Conservation (phyloP, 2,888 invertebrate genomes). For the Diarsia rubi region DNA sequence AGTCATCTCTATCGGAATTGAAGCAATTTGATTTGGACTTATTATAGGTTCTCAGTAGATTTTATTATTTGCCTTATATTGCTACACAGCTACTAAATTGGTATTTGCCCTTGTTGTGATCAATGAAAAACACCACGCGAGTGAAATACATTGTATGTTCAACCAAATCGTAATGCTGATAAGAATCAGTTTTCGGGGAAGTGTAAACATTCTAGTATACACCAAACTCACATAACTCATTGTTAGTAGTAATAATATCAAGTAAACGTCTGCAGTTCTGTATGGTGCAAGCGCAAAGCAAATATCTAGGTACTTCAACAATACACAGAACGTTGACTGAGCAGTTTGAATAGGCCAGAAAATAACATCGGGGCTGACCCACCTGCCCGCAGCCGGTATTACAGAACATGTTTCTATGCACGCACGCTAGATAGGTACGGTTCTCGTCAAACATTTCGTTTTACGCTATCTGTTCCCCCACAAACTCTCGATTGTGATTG, state of each 20-base stretch:
- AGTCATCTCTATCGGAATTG: no score
- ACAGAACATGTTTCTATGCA: background rate
- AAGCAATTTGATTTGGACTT: no score
- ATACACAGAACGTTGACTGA: background rate
- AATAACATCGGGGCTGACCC: background rate
- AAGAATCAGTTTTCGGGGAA: no score
- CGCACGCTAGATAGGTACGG: background rate
- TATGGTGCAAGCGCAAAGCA: background rate
- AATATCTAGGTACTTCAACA: background rate
- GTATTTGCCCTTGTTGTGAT: no score
- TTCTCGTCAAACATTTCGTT: background rate
- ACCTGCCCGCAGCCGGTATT: background rate
- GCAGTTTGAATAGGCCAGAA: background rate
- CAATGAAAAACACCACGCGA: no score
- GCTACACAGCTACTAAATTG: no score
- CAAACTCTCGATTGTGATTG: conserved; percentile 3
- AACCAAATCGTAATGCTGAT: no score
- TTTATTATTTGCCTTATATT: no score
- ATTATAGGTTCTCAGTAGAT: no score
- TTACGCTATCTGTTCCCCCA: background rate
- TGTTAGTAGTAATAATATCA: background rate
- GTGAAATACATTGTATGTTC: no score
- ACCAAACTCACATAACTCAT: conserved; percentile 1
- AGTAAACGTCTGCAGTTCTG: background rate
- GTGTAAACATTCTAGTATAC: background rate